These are phyloP conservation scores for Nowickia ferox DNA, from an alignment of 2,888 invertebrate species.

Conservation along the genomic window DNA sequence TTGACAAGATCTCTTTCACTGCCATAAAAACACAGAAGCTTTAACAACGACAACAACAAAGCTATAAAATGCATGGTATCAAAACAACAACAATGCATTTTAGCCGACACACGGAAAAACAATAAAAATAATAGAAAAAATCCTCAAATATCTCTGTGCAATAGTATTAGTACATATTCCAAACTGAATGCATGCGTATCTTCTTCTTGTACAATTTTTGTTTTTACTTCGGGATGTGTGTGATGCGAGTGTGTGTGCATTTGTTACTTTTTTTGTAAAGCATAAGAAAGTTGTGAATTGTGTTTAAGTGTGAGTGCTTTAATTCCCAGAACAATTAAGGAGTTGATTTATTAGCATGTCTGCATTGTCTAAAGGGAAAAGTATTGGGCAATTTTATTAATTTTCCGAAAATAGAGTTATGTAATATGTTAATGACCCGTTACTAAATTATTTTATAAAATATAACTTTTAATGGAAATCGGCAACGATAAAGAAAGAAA, in stretches of 20 bases:
- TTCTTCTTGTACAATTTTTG: conserved; percentile 48
- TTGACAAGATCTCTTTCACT: conserved; percentile 23
- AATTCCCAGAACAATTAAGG: conserved; percentile 17
- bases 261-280: neutral
- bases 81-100: conserved; percentile 10
- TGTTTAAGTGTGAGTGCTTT: conserved; percentile 1
- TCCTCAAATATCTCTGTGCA: conserved; percentile 20
- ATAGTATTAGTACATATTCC: conserved; percentile 15
- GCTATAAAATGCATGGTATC: neutral
- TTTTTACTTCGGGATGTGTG: neutral
- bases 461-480: too few relatives aligned
- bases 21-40: conserved; percentile 26
- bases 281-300: conserved; percentile 49
- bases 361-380: neutral
- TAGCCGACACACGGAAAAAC: conserved; percentile 33
- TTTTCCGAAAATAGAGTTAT: neutral
- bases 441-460: too few relatives aligned
- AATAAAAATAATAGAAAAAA: conserved; percentile 22
- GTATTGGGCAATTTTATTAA: neutral
- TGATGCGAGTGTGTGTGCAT: neutral
- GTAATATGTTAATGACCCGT: too few relatives aligned
- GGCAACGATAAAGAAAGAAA: too few relatives aligned
- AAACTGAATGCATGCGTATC: conserved; percentile 43
- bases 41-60: conserved; percentile 19
- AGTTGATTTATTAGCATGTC: neutral